These are phyloP conservation scores for Crambe crambe DNA, from an alignment of 37 sponge, comb jelly and placozoan species.

Conservation along the genomic window DNA sequence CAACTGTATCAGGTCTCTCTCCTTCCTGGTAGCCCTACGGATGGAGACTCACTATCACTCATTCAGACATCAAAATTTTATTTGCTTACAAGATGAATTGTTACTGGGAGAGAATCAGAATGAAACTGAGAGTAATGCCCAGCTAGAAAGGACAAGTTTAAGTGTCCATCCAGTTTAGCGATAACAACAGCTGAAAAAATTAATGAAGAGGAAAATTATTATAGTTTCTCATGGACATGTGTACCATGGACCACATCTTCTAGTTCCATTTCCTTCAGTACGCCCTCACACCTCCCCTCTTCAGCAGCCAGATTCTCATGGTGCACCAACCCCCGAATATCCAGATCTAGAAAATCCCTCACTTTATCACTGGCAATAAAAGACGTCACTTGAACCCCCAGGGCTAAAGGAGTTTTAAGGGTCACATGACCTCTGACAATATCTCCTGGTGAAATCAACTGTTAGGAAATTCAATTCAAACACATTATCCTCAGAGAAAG, in stretches of 20 bases:
- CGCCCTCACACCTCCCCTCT: constrained; percentile 22
- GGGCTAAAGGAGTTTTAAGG: constrained; percentile 5
- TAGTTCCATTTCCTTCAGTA: constrained; percentile 38
- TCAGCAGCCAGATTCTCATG: constrained; percentile 22
- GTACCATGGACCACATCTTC: constrained; percentile 44
- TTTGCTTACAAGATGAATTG: background rate
- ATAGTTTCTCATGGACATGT: background rate
- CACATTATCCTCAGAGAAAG: too few species aligned
- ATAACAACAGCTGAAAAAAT: constrained; percentile 3
- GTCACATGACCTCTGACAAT: constrained; percentile 56
- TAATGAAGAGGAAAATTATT: background rate
- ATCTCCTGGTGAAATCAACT: constrained; percentile 55
- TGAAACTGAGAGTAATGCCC: background rate
- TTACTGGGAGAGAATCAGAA: background rate
- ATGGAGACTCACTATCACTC: background rate
- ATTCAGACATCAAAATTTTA: background rate
- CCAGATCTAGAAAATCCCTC: constrained; percentile 40
- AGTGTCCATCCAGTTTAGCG: background rate
- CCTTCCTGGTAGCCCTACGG: constrained; percentile 20
- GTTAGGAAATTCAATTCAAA: too few species aligned
- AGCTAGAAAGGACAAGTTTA: background rate
- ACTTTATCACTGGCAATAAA: constrained; percentile 34
- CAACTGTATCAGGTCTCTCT: background rate
- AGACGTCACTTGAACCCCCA: constrained; percentile 26
- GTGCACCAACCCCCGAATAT: constrained; percentile 38